Evolutionary conservation across 92 coral and sea anemone species (phyloP).

Genomic region (Parazoanthus darwini): DNA sequence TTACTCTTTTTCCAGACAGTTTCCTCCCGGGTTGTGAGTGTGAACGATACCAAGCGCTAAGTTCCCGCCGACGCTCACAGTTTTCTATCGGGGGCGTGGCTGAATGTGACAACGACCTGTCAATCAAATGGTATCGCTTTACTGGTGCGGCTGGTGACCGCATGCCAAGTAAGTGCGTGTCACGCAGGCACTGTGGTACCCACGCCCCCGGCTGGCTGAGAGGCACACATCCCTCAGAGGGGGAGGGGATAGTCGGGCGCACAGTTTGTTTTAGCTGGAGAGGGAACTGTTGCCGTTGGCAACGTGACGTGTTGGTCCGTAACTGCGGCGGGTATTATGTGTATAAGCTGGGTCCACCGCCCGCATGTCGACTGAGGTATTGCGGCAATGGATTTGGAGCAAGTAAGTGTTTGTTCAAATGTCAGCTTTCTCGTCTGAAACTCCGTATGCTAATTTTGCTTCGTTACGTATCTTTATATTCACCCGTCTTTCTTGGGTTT

Average conservation of each 20-base stretch:
- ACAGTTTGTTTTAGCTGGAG: conserved; percentile 57
- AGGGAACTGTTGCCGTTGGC: conserved; percentile 48
- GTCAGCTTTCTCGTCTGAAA: too few species aligned
- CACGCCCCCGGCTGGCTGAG: conserved; percentile 66
- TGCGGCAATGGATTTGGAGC: conserved; percentile 30
- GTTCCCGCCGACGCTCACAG: conserved; percentile 21
- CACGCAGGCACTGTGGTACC: conserved; percentile 56
- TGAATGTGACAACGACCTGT: conserved; percentile 41
- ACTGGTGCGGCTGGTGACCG: conserved; percentile 55
- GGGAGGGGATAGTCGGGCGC: conserved; percentile 56
- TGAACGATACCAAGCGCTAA: conserved; percentile 2
- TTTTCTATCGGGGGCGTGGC: conserved; percentile 2
- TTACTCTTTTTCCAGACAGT: not conserved
- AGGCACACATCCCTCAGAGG: conserved; percentile 52
- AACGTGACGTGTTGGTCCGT: conserved; percentile 36
- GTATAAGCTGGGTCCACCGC: conserved; percentile 30
- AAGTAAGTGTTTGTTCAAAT: not conserved
- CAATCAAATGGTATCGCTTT: conserved; percentile 56
- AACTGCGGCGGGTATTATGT: conserved; percentile 65
- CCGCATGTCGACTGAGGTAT: conserved; percentile 48
- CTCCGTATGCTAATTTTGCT: not conserved
- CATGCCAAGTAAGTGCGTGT: conserved; percentile 53
- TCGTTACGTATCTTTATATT: too few species aligned
- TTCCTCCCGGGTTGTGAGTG: too few species aligned
- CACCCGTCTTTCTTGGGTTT: too few species aligned